A percentile compares a stretch with the other conserved stretches of the same genome.
These are phyloP conservation scores for Leuciscus waleckii DNA, from an alignment of 2,797 vertebrate species.

Conservation along the genomic window DNA sequence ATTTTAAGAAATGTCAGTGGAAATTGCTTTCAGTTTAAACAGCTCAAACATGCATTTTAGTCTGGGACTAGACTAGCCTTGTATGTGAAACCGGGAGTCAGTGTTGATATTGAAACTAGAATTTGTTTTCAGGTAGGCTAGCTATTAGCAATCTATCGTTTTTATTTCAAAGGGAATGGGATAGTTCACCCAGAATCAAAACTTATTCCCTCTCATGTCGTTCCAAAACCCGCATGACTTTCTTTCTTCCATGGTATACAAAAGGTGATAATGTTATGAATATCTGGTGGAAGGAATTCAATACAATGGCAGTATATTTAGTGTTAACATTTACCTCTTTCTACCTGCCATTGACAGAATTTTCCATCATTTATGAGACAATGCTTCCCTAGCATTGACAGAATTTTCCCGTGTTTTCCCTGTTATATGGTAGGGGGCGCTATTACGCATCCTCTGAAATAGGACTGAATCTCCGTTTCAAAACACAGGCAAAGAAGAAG, in stretches of 20 bases:
- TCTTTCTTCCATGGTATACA: neutral
- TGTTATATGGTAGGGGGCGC: too few species aligned
- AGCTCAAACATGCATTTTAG: too few species aligned
- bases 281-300: neutral
- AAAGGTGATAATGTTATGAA: neutral
- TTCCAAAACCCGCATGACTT: neutral
- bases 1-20: too few species aligned
- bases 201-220: neutral
- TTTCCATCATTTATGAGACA: neutral
- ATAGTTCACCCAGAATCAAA: neutral
- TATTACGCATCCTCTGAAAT: neutral
- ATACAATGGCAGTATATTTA: neutral
- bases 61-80: too few species aligned
- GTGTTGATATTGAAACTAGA: neutral
- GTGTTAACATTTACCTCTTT: neutral
- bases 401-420: too few species aligned
- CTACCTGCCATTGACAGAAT: neutral
- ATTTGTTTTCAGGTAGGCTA: neutral
- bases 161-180: neutral
- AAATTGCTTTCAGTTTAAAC: too few species aligned
- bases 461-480: neutral
- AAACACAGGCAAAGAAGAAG: neutral
- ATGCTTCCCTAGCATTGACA: neutral
- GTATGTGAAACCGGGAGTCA: too few species aligned
- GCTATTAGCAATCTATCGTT: neutral